A percentile compares a stretch with the other conserved stretches of the same genome.
These are phyloP conservation scores for Dolichallabes microphthalmus DNA, from an alignment of 2,113 vertebrate species.

Conservation along the genomic window DNA sequence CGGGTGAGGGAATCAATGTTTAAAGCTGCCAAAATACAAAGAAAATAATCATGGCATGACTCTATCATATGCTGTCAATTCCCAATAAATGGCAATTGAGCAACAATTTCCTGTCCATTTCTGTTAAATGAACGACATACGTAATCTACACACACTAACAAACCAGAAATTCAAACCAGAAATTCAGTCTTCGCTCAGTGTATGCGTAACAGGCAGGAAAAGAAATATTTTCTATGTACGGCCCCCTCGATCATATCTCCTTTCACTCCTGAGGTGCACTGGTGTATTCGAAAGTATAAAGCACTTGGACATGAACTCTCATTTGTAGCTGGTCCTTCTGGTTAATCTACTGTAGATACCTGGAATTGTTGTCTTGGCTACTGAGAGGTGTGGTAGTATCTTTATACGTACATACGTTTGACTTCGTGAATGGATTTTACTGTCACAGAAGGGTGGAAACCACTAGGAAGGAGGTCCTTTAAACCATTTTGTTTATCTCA, in stretches of 20 bases:
- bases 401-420: neutral
- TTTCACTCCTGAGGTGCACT: neutral
- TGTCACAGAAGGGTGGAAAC: neutral
- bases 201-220: neutral
- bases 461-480: neutral
- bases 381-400: neutral
- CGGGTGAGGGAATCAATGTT: neutral
- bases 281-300: neutral
- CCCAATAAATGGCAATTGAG: neutral
- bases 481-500: neutral
- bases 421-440: neutral
- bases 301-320: neutral
- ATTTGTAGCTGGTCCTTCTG: conserved; percentile 9
- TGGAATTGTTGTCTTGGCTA: neutral
- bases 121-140: neutral
- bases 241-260: neutral
- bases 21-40: neutral
- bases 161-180: neutral
- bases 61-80: neutral
- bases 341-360: conserved; percentile 4
- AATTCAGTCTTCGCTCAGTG: neutral
- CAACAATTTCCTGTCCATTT: neutral
- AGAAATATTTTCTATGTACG: neutral
- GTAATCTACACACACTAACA: neutral
- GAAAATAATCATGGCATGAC: neutral